Conservation (phyloP, 2,888 invertebrate species). For the Apodemia hepburni region DNA sequence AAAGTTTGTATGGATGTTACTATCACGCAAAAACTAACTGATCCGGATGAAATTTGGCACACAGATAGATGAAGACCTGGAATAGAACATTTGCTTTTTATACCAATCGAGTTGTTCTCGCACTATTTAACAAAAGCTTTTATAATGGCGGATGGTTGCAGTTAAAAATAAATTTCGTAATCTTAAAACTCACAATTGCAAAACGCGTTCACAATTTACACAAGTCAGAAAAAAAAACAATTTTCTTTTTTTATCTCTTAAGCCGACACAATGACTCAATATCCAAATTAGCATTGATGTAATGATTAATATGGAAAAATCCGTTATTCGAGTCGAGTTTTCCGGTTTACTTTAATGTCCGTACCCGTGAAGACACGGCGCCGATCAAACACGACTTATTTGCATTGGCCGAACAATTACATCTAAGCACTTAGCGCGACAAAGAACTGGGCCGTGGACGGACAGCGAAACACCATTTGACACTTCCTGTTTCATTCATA, state of each 20-base stretch:
- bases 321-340: slow-evolving; percentile 52
- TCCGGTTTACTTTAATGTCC: slow-evolving; percentile 39
- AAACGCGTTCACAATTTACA: not conserved
- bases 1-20: too few relatives aligned
- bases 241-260: not conserved
- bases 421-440: slow-evolving; percentile 69
- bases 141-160: too few relatives aligned
- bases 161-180: not conserved
- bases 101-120: too few relatives aligned
- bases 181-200: not conserved
- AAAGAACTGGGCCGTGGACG: slow-evolving; percentile 68
- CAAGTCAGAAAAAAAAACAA: not conserved
- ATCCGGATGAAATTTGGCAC: too few relatives aligned
- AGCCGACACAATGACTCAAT: slow-evolving; percentile 6
- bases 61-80: too few relatives aligned
- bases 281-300: slow-evolving; percentile 14
- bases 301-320: slow-evolving; percentile 35
- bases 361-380: slow-evolving; percentile 28
- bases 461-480: slow-evolving; percentile 77
- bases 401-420: slow-evolving; percentile 74
- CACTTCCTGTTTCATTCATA: slow-evolving; percentile 74
- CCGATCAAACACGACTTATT: slow-evolving; percentile 41
- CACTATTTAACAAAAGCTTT: too few relatives aligned
- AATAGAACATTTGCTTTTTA: too few relatives aligned
- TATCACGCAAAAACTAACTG: too few relatives aligned